phyloP scores from a whole-genome alignment of 2,888 invertebrate species.

The Caradrina clavipalpis region DNA sequence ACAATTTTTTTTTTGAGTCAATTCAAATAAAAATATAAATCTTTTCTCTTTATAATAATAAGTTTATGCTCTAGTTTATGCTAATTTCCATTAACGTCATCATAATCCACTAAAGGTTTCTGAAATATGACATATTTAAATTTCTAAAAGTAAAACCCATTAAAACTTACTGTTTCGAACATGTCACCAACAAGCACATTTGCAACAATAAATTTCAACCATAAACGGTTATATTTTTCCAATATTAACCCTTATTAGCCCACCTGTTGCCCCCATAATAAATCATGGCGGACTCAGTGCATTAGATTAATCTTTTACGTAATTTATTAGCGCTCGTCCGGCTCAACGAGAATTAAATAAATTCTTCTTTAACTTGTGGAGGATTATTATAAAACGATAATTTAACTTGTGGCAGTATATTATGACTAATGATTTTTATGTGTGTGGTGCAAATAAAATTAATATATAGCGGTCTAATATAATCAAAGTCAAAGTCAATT shows the following conservation, averaged over 20 bases:
- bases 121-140: no score
- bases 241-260: conserved; percentile 63
- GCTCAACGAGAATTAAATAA: conserved; percentile 60
- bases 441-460: neutral
- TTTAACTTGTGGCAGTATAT: conserved; percentile 23
- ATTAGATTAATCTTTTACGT: conserved; percentile 67
- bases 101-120: no score
- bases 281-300: conserved; percentile 62
- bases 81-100: no score
- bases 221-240: conserved; percentile 55
- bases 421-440: conserved; percentile 17
- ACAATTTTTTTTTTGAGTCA: no score
- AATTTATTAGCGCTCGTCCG: conserved; percentile 65
- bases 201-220: conserved; percentile 35
- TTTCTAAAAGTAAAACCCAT: neutral
- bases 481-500: no score
- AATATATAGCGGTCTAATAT: no score
- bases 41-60: no score
- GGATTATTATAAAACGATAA: conserved; percentile 50
- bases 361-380: conserved; percentile 44
- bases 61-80: no score
- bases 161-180: neutral
- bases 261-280: conserved; percentile 66
- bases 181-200: conserved; percentile 4
- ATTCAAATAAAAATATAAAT: no score